phyloP scores from a whole-genome alignment of 2,113 vertebrate species.

The Rhinogobius similis region DNA sequence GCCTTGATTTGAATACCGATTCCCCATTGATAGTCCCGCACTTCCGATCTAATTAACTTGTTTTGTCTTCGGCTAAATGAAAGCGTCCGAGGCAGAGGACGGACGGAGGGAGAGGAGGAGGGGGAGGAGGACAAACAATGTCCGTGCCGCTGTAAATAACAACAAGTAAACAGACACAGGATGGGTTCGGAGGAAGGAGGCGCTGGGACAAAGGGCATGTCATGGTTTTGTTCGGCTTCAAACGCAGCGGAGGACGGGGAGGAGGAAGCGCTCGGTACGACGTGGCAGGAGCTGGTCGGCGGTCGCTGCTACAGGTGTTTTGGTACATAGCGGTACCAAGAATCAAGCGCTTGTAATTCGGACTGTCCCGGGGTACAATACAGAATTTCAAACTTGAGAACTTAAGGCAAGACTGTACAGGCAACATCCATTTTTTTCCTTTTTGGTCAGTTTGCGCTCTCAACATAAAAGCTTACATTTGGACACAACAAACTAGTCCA shows the following conservation, averaged over 20 bases:
- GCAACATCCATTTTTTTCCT: too few species aligned
- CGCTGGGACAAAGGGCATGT: conserved; percentile 7
- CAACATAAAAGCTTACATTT: too few species aligned
- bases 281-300: not conserved
- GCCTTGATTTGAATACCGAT: conserved; percentile 78
- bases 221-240: conserved; percentile 23
- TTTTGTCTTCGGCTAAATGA: conserved; percentile 84
- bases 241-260: conserved; percentile 6
- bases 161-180: conserved; percentile 72
- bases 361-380: too few species aligned
- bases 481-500: too few species aligned
- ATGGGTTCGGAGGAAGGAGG: conserved; percentile 54
- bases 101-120: conserved; percentile 14
- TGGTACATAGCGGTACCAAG: too few species aligned
- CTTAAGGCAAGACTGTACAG: too few species aligned
- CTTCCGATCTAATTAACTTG: conserved; percentile 90
- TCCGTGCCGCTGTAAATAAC: conserved; percentile 59
- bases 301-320: too few species aligned
- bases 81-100: conserved; percentile 59
- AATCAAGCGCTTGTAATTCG: too few species aligned
- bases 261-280: conserved; percentile 14
- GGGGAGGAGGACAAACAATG: conserved; percentile 41
- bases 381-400: too few species aligned
- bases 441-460: too few species aligned
- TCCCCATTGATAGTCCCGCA: conserved; percentile 77